Conservation (phyloP, 1,140 invertebrate genomes). For the Theocolax elegans region DNA sequence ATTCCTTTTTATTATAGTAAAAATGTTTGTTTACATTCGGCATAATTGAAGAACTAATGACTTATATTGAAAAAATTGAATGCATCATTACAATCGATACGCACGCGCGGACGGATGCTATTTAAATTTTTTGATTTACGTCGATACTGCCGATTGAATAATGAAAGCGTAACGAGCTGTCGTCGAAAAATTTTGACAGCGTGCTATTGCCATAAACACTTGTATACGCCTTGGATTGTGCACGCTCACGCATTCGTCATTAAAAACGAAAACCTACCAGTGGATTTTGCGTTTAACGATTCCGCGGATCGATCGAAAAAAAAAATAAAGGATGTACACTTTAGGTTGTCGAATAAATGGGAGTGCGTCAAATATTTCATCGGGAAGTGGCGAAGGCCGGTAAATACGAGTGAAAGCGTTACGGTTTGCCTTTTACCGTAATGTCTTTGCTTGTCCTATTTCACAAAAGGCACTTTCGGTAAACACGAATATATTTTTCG, state of each 20-base stretch:
- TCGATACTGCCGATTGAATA: not conserved
- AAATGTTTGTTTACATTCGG: too few relatives aligned
- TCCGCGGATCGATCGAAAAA: too few relatives aligned
- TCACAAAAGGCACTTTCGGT: too few relatives aligned
- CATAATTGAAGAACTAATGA: too few relatives aligned
- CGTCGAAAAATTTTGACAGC: not conserved
- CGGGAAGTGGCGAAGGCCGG: not conserved
- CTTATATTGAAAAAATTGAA: not conserved
- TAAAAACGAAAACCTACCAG: slow-evolving; percentile 4
- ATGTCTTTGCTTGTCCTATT: not conserved
- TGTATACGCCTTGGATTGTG: not conserved
- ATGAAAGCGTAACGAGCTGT: not conserved
- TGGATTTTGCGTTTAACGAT: slow-evolving; percentile 4
- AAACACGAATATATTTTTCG: too few relatives aligned
- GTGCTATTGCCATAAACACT: not conserved
- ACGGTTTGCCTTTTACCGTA: not conserved
- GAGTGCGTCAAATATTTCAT: not conserved
- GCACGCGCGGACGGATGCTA: not conserved
- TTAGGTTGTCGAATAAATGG: not conserved
- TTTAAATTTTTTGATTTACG: not conserved
- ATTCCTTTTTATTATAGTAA: too few relatives aligned
- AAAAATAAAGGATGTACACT: not conserved
- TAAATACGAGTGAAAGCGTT: not conserved
- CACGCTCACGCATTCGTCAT: not conserved
- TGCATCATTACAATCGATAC: not conserved